phyloP scores from a whole-genome alignment of 2,888 invertebrate species.

The Panzeria rudis region DNA sequence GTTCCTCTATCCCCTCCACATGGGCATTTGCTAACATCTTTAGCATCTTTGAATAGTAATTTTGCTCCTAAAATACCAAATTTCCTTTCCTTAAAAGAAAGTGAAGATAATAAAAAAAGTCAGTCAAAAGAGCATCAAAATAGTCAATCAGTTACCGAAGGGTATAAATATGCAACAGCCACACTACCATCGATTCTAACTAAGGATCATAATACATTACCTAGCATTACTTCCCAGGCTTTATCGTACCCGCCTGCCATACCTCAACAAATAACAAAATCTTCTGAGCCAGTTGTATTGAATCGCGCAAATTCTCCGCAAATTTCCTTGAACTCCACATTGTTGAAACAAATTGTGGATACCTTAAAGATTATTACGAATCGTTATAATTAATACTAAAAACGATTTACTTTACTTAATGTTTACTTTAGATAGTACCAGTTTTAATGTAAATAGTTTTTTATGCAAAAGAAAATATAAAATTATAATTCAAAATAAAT shows the following conservation, averaged over 20 bases:
- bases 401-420: neutral
- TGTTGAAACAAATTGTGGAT: slow-evolving; percentile 31
- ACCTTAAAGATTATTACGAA: slow-evolving; percentile 18
- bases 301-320: neutral
- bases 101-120: neutral
- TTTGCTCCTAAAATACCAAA: neutral
- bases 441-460: neutral
- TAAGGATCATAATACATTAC: neutral
- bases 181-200: neutral
- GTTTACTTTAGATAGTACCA: neutral
- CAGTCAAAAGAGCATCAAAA: neutral
- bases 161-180: neutral
- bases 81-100: neutral
- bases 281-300: neutral
- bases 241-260: neutral
- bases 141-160: neutral
- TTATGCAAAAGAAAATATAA: neutral
- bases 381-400: slow-evolving; percentile 4
- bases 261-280: neutral
- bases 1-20: too few relatives aligned
- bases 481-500: neutral
- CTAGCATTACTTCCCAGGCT: neutral
- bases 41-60: neutral
- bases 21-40: neutral
- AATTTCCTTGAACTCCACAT: slow-evolving; percentile 24